Evolutionary conservation across 2,888 invertebrate genomes (phyloP), one percentile per base, ranked within the genome.

Genomic region (Drosophila prostipennis): DNA sequence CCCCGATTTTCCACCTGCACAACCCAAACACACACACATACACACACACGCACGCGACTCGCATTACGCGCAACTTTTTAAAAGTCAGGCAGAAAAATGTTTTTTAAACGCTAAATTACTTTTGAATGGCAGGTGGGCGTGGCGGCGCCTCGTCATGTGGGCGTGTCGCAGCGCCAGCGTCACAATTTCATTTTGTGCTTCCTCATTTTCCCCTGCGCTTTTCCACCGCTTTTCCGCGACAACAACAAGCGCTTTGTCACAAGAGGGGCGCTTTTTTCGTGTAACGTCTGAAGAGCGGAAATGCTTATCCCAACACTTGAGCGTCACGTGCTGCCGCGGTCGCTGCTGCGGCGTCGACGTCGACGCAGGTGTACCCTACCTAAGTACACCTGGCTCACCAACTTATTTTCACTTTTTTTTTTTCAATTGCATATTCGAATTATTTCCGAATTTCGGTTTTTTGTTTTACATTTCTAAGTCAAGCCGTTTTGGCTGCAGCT

Each of bases 41-140:
- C 34, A 34, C 49, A 51, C 55, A 10, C 48, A 70, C 43, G 64
- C 56, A 69, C 56, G 69, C 65, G 59, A 70, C 59, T 48, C 76
- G 64, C 79, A 87, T 79, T 81, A 85, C 77, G 78, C 73, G 82
- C 74, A 74, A 85, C 61, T 79, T 78, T 87, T 78, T 81, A 79
- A 87, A 77, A 86, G 80, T 80, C 85, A 78, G 80, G 89, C 89
- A 80, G 76, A 89, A 78, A 81, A 87, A 86, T 89, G 77, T 81
- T 86, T 89, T 84, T 87, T 84, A 87, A 82, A 85, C 87, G 80
- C 80, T 89, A 87, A 86, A 87, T 84, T 84, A 87, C 85, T 89
- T 89, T 89, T 84, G 78, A 88, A 80, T 84, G 78, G 79, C 84
- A 78, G 74, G 68, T 57, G 55, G 80, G 79, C 72, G 81, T 74